phyloP scores from a whole-genome alignment of 2,113 vertebrate genomes.

The Arenaria interpres region DNA sequence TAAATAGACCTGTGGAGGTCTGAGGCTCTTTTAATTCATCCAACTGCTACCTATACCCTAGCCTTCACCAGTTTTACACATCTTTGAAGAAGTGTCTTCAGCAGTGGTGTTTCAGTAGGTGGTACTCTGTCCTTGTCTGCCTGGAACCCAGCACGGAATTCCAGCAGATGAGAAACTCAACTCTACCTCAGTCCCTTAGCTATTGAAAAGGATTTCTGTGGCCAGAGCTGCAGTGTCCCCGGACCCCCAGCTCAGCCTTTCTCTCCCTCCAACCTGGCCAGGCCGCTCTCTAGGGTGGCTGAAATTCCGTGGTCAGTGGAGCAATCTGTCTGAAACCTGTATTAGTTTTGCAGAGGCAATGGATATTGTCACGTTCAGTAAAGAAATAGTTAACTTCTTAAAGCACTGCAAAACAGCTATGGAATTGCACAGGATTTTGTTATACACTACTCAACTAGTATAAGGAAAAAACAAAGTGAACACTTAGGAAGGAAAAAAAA shows the following conservation, averaged over 20 bases:
- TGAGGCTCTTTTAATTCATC: background rate
- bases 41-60: background rate
- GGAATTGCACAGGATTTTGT: background rate
- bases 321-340: background rate
- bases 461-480: background rate
- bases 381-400: background rate
- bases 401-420: background rate
- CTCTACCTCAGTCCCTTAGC: background rate
- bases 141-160: background rate
- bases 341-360: background rate
- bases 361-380: background rate
- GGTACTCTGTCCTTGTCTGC: background rate
- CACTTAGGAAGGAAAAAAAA: background rate
- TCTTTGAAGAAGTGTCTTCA: background rate
- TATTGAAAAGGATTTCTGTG: background rate
- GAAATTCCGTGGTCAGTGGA: background rate
- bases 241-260: accelerated
- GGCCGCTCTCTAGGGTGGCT: background rate
- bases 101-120: background rate
- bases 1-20: background rate
- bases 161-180: background rate
- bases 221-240: accelerated
- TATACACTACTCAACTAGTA: background rate
- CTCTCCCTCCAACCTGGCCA: background rate
- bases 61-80: background rate